Evolutionary conservation across 2,888 invertebrate genomes (phyloP), one percentile per base, ranked within the genome.

Genomic region (Bugulina stolonifera): DNA sequence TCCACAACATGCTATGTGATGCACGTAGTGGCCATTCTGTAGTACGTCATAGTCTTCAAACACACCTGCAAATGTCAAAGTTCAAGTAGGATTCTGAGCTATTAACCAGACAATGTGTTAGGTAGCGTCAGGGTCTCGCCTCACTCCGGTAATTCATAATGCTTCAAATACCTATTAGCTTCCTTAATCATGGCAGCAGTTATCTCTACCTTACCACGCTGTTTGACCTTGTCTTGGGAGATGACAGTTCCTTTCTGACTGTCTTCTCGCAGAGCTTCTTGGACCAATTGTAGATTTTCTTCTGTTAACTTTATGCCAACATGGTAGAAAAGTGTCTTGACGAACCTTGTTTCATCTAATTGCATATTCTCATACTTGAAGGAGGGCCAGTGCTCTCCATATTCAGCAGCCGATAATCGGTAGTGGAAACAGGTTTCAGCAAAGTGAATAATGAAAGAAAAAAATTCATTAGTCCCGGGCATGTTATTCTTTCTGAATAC

Each of bases 401-500:
- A 5, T 5, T 52, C 18, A 55, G 55, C 22, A 5, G n/a, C 55
- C 23, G 3, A 3, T 55, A 14, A 5, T 55, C 55, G 5, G 55
- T 55, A 55, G n/a, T 55, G 55, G 23, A 23, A 55, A 55, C 55
- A 55, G 10, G 22, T n/a, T 25, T 55, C 55, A 55, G 55, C 55
- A 18, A 18, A 23, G 10, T 25, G n/a, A 18, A 55, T 55, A 23
- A 55, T n/a, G 14, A 23, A 3, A 25, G 5, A 14, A 5, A 23
- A 5, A 55, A 55, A 55, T 14, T 14, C 5, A 5, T 18, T n/a
- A 23, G 3, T 55, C 25, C 5, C 5, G 3, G 22, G 3, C 5
- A 55, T 55, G 22, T 55, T 55, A 5, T 55, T n/a, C n/a, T 55
- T 55, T 23, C 55, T 25, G 55, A 5, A 18, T 23, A 55, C 14